phyloP scores from a whole-genome alignment of 2,888 invertebrate species.

The Cheilosia vernalis region DNA sequence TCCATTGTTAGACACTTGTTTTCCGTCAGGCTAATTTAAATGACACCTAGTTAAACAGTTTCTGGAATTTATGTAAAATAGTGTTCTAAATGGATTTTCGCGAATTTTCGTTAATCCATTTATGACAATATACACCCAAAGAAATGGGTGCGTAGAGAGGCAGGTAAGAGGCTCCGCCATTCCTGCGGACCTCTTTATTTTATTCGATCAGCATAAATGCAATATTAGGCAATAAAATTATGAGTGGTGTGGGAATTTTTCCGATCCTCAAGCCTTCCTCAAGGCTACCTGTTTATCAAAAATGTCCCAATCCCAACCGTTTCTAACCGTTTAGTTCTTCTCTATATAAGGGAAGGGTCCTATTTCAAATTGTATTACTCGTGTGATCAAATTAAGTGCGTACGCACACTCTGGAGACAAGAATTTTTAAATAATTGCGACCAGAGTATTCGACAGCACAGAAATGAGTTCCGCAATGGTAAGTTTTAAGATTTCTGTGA shows the following conservation, averaged over 20 bases:
- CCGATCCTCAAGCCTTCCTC: not conserved
- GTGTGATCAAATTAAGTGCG: not conserved
- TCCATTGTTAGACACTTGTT: not conserved
- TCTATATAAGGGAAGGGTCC: not conserved
- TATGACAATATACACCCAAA: not conserved
- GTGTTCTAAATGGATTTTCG: not conserved
- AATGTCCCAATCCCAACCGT: not conserved
- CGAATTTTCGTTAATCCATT: not conserved
- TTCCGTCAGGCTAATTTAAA: not conserved
- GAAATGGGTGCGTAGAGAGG: not conserved
- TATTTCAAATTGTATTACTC: not conserved
- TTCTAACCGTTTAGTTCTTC: not conserved
- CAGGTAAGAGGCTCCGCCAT: not conserved
- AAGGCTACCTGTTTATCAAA: not conserved
- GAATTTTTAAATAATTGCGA: not conserved
- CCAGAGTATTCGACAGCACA: not conserved
- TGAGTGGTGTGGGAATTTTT: not conserved
- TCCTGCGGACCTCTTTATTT: not conserved
- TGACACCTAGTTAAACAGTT: not conserved
- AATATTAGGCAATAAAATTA: not conserved
- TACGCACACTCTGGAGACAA: not conserved
- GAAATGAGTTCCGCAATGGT: not conserved
- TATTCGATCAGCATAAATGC: not conserved
- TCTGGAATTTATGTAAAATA: not conserved
- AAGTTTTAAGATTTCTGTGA: not conserved